These are phyloP conservation scores for Amphiprion clarkii DNA, from an alignment of 2,797 vertebrate species.

Conservation along the genomic window DNA sequence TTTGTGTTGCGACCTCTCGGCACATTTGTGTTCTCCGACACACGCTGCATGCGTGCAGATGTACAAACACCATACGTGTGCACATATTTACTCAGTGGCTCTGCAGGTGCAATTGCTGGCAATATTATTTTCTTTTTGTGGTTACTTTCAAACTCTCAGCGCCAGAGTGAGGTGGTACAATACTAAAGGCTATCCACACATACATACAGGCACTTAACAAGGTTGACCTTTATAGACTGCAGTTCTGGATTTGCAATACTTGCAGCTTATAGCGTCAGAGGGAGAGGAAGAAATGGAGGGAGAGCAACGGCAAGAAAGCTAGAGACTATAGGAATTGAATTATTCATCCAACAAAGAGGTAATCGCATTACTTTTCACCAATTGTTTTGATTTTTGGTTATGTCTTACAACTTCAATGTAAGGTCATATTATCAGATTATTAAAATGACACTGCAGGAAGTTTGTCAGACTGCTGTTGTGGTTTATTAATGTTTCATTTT, in stretches of 20 bases:
- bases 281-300: conserved; percentile 17
- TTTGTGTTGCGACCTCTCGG: conserved; percentile 62
- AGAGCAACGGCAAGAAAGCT: conserved; percentile 3
- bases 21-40: conserved; percentile 35
- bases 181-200: conserved; percentile 51
- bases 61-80: conserved; percentile 5
- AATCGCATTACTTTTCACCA: conserved; percentile 27
- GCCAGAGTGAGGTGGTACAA: conserved; percentile 23
- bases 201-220: conserved; percentile 57
- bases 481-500: conserved; percentile 14
- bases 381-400: conserved; percentile 47
- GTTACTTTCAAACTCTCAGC: conserved; percentile 30
- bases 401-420: conserved; percentile 17
- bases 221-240: conserved; percentile 70
- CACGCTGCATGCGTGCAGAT: conserved; percentile 18
- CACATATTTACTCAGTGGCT: conserved; percentile 10
- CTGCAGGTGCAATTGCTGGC: conserved; percentile 30
- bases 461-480: conserved; percentile 22
- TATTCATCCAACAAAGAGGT: conserved; percentile 12
- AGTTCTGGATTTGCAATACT: conserved; percentile 52
- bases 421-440: conserved; percentile 29
- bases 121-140: conserved; percentile 37
- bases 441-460: conserved; percentile 6
- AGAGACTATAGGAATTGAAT: conserved; percentile 18
- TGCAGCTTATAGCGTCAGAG: conserved; percentile 42